Evolutionary conservation across 2,888 invertebrate species (phyloP).

Genomic region (Brenthis hecate): DNA sequence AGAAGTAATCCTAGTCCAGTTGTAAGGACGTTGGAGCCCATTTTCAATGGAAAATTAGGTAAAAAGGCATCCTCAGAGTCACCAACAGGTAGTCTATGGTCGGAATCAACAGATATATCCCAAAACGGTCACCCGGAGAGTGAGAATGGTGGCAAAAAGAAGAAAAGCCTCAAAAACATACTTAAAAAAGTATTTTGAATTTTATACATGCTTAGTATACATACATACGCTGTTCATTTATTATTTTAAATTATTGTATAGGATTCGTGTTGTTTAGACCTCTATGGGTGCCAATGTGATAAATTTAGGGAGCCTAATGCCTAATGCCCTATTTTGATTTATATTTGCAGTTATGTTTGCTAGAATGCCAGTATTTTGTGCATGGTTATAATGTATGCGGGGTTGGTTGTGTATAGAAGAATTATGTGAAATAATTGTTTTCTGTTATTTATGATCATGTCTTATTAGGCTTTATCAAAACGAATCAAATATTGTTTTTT

Average conservation of each 20-base stretch:
- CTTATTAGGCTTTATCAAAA: too few relatives aligned
- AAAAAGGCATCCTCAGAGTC: conserved; percentile 72
- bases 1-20: conserved; percentile 71
- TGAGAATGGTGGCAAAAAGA: conserved; percentile 72
- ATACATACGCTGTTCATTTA: conserved; percentile 61
- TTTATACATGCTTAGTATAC: conserved; percentile 44
- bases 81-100: conserved; percentile 75
- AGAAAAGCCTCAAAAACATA: conserved; percentile 88
- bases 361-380: conserved; percentile 49
- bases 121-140: conserved; percentile 63
- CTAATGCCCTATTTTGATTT: conserved; percentile 63
- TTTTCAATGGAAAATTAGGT: conserved; percentile 66
- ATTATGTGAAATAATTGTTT: too few relatives aligned
- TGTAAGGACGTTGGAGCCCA: conserved; percentile 58
- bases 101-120: conserved; percentile 74
- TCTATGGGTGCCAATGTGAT: conserved; percentile 80
- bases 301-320: conserved; percentile 74
- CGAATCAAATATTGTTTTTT: too few relatives aligned
- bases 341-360: conserved; percentile 55
- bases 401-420: too few relatives aligned
- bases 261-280: conserved; percentile 64
- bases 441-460: too few relatives aligned
- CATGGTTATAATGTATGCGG: conserved; percentile 32
- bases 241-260: conserved; percentile 53
- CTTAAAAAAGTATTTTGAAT: conserved; percentile 90